Percentiles rank a stretch among this genome's conserved stretches.
Evolutionary conservation across 2,797 vertebrate genomes (phyloP).

Genomic region (Protonibea diacanthus): DNA sequence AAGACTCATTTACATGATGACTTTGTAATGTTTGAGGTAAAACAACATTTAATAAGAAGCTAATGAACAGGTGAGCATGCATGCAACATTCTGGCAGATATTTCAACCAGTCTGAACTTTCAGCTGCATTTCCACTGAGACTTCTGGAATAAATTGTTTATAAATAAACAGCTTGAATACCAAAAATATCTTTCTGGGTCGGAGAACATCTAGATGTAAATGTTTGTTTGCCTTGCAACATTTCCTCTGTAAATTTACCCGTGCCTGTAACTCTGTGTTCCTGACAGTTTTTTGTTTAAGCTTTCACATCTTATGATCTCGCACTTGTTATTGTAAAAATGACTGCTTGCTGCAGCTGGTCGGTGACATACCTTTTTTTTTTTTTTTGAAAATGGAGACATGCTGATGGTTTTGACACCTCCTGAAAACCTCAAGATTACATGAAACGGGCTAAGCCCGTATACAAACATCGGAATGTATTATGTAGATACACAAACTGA

Average conservation of each 20-base stretch:
- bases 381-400: conserved; percentile 42
- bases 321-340: conserved; percentile 7
- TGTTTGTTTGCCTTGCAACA: neutral
- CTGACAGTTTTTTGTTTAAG: neutral
- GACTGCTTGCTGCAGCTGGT: neutral
- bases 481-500: neutral
- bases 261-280: neutral
- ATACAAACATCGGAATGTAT: neutral
- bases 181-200: neutral
- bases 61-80: neutral
- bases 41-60: neutral
- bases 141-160: neutral
- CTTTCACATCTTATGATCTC: conserved; percentile 9
- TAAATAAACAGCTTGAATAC: neutral
- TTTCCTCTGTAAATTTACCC: neutral
- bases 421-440: conserved; percentile 13
- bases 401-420: conserved; percentile 19
- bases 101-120: neutral
- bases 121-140: neutral
- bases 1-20: neutral
- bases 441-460: neutral
- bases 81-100: neutral
- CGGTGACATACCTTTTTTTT: neutral
- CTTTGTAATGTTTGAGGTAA: neutral
- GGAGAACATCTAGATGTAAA: neutral